A percentile compares a stretch with the other conserved stretches of the same genome.
Evolutionary conservation across 2,113 vertebrate species (phyloP).

Genomic region (Piprites chloris): DNA sequence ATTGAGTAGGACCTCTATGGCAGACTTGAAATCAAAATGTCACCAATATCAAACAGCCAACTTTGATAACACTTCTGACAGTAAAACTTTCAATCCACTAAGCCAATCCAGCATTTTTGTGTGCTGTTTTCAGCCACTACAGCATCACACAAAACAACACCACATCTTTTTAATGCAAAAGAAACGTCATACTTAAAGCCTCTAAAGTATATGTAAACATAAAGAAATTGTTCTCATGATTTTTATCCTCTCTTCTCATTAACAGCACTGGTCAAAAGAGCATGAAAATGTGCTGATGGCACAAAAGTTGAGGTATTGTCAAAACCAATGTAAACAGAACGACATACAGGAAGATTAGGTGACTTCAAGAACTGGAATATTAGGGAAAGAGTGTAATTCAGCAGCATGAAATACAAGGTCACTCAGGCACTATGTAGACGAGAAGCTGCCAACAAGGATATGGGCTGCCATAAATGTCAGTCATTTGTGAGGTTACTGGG

Average conservation of each 20-base stretch:
- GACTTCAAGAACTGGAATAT: not conserved
- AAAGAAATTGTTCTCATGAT: not conserved
- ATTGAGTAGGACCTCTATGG: not conserved
- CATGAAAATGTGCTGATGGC: not conserved
- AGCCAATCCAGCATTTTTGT: not conserved
- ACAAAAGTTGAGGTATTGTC: not conserved
- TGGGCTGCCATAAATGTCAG: not conserved
- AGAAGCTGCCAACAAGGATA: not conserved
- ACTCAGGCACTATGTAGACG: not conserved
- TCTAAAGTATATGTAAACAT: not conserved
- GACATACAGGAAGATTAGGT: not conserved
- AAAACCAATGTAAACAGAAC: not conserved
- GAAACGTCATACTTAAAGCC: not conserved
- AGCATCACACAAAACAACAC: not conserved
- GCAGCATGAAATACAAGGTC: not conserved
- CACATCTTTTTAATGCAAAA: not conserved
- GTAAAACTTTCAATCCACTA: not conserved
- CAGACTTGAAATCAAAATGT: slow-evolving; percentile 21
- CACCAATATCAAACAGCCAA: not conserved
- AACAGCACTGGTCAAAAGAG: not conserved
- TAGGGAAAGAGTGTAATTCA: not conserved
- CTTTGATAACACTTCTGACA: not conserved
- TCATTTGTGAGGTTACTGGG: not conserved
- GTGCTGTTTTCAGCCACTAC: not conserved
- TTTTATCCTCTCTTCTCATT: not conserved